Base-by-base conservation (phyloP, 2,113 vertebrate genomes). In the Hystrix cristata region DNA sequence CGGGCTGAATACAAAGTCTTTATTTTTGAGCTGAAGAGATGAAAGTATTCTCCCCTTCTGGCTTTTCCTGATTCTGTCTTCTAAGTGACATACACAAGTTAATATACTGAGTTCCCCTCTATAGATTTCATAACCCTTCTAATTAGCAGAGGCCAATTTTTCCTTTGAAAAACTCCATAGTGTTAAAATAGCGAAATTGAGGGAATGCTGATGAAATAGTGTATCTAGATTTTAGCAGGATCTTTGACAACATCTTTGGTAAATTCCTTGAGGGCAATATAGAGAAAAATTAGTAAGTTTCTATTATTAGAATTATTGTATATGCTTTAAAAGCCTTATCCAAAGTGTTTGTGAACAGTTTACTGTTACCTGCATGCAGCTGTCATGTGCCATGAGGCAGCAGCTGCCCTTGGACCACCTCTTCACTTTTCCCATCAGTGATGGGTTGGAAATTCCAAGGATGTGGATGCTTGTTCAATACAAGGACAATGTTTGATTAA, bases 401-500 rank as follows among this genome's bases (percentile, higher is more conserved):
- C 10, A 51, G 13, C 48, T 93, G 25, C 80, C n/a, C 31, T 76
- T 64, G 48, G 48, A 55, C n/a, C 21, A 13, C 7, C 16, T 34
- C 23, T 86, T 89, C 57, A 16, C 13, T 57, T 65, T n/a, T 55
- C 29, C 84, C 65, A 1, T 89, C 65, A 29, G n/a, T 31, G 62
- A 94, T 67, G 48, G 59, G 5, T n/a, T 85, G 51, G 79, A 90
- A 91, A 57, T 89, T 46, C 74, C 34, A 85, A 85, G 92, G 51
- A 16, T 78, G 8, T 62, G 34, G 43, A 31, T 91, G 55, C 78
- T 84, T 87, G 46, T 82, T 92, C 60, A 88, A 0, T 88, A 74
- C 71, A 97, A 89, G n/a, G 76, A 85, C 34, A 46, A 34, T 89
- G 69, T 84, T 92, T 96, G 82, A 89, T 93, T n/a, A 83, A 94